These are phyloP conservation scores for Elgaria multicarinata DNA, from an alignment of 2,113 vertebrate species.

Conservation along the genomic window DNA sequence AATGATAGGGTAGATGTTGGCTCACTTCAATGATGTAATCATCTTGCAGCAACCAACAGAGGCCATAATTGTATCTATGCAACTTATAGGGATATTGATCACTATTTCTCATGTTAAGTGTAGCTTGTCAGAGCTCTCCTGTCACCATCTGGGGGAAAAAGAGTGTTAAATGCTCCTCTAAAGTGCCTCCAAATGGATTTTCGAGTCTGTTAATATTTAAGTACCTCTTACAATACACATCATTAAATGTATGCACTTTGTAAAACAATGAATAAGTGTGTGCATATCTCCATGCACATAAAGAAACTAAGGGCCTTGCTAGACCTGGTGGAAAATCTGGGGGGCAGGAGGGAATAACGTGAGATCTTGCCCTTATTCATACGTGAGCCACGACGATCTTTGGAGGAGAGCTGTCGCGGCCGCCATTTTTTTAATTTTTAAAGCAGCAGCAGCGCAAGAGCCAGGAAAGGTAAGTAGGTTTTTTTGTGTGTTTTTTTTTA, in stretches of 20 bases:
- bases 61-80: not conserved
- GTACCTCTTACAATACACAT: conserved; percentile 22
- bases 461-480: too few species aligned
- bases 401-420: too few species aligned
- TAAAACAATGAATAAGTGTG: conserved; percentile 34
- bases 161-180: conserved; percentile 38
- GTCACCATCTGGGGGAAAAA: conserved; percentile 37
- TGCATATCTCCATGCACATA: conserved; percentile 13
- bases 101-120: not conserved
- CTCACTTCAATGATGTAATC: not conserved
- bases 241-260: conserved; percentile 43
- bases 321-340: too few species aligned
- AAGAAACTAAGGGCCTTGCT: conserved; percentile 4
- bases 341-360: too few species aligned
- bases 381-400: too few species aligned
- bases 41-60: too few species aligned
- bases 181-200: conserved; percentile 50
- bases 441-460: too few species aligned
- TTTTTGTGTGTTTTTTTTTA: too few species aligned
- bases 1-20: not conserved
- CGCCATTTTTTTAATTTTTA: too few species aligned
- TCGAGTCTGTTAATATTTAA: conserved; percentile 57
- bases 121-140: conserved; percentile 3
- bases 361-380: too few species aligned
- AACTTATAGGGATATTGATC: not conserved